A percentile compares a stretch with the other conserved stretches of the same genome.
phyloP scores from a whole-genome alignment of 2,113 vertebrate species.

The Petroica traversi region DNA sequence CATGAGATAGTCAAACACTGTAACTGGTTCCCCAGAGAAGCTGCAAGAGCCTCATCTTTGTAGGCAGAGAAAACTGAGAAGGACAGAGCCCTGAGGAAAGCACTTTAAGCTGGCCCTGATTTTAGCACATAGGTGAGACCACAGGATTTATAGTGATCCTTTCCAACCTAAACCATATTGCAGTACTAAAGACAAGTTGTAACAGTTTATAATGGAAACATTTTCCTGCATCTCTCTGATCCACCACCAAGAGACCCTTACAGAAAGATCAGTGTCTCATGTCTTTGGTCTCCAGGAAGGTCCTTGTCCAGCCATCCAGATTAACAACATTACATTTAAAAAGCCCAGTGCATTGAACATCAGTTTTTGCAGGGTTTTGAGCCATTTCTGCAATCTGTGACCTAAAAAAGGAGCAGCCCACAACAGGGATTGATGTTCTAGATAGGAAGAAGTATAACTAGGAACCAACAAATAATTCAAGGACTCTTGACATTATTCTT shows the following conservation, averaged over 20 bases:
- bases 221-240: background rate
- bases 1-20: background rate
- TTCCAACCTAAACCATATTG: background rate
- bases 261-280: background rate
- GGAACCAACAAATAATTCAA: background rate
- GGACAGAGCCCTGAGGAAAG: background rate
- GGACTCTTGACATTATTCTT: background rate
- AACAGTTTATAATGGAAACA: background rate
- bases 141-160: fast-evolving
- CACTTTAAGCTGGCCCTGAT: background rate
- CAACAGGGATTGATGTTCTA: background rate
- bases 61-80: background rate
- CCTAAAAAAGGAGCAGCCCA: background rate
- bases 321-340: background rate
- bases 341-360: background rate
- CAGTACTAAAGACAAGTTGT: background rate
- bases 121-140: background rate
- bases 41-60: background rate
- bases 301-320: background rate
- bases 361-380: background rate
- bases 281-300: background rate
- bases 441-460: background rate
- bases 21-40: background rate
- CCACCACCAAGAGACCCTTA: background rate
- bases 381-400: background rate